Conservation (phyloP, 2,113 vertebrate species). For the Condylura cristata region DNA sequence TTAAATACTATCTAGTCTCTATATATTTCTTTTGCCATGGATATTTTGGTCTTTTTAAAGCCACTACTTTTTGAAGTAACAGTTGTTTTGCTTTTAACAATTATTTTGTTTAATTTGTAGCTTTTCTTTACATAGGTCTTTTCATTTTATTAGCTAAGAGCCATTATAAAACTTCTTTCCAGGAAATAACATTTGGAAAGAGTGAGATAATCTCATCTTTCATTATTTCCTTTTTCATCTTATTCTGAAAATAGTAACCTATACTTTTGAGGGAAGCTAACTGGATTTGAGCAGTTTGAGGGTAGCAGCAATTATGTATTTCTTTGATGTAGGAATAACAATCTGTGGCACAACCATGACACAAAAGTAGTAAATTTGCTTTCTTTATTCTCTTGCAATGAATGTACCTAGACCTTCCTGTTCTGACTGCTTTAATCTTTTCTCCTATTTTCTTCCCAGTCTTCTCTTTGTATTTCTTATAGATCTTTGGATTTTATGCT, state of each 20-base stretch:
- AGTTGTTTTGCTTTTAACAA: background rate
- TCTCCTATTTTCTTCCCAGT: background rate
- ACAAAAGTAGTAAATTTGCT: background rate
- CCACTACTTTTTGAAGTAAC: background rate
- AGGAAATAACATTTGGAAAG: background rate
- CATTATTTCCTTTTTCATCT: background rate
- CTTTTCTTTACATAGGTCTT: background rate
- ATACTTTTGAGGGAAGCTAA: background rate
- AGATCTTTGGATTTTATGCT: background rate
- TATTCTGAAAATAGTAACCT: background rate
- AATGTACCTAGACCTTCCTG: background rate
- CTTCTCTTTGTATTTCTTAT: background rate
- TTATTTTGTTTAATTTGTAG: background rate
- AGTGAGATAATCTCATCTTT: background rate
- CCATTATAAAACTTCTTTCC: background rate
- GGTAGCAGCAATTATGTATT: background rate
- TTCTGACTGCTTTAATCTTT: background rate
- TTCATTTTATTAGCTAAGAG: background rate
- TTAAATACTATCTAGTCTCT: too few relatives aligned
- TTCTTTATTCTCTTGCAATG: background rate
- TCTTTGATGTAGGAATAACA: background rate
- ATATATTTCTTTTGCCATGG: background rate
- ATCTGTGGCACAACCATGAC: background rate
- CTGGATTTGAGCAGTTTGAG: background rate
- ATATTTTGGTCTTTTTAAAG: background rate